Evolutionary conservation across 2,888 invertebrate species (phyloP), one percentile per base, ranked within the genome.

Genomic region (Chrysodeixis includens): DNA sequence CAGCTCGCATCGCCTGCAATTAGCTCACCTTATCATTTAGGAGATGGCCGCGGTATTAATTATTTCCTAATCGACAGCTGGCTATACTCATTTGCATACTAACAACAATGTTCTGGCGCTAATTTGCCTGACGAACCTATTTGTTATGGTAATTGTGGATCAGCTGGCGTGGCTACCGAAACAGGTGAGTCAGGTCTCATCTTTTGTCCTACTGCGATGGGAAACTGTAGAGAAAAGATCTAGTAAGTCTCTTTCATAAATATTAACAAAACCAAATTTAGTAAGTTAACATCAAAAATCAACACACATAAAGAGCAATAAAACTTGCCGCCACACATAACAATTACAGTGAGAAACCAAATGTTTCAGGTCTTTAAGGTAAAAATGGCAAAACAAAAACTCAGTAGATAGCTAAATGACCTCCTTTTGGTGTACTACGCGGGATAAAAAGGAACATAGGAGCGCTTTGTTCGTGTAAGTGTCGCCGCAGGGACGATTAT

Each of bases 401-500:
- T n/a, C 20, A 10, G 20, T 49, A 20, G 20, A 10, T 18, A 49
- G 20, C 46, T 49, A 49, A 49, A 49, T 49, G 9, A 49, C 46
- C 46, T 49, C 46, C 26, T 52, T 52, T 20, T 14, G 26, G 22
- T 26, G 20, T n/a, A 26, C 14, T 52, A 22, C 26, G 52, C 14
- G 20, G 12, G 22, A 14, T 26, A 52, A 40, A 52, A 52, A 52
- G 26, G 22, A 52, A 52, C 52, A 52, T 52, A 52, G 52, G 14
- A 52, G 52, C 26, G 26, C 52, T 52, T 26, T 26, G 52, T 52
- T 52, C 52, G 26, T 26, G 30, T 14, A 46, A 71, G 52, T 62
- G 55, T 16, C 44, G 56, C 64, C 71, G n/a, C 52, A 52, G 56
- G 64, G 63, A 71, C 52, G 18, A 71, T 51, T 56, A 63, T 68